Base-by-base conservation (phyloP, 2,888 invertebrate species). In the Electrophaes corylata region DNA sequence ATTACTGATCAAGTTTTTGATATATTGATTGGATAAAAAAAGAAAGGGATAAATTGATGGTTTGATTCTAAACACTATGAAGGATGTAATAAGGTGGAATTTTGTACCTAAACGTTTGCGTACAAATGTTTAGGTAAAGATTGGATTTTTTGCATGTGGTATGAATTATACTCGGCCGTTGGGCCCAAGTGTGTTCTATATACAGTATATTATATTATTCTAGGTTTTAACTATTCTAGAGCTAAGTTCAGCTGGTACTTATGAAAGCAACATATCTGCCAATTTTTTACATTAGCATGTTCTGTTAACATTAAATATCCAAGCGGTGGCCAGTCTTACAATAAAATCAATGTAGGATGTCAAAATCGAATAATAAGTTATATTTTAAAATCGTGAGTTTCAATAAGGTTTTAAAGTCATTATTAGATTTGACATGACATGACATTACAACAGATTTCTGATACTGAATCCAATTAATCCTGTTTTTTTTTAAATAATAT, bases 251-350 rank as follows among this genome's bases (percentile, higher is more conserved):
- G 48, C 53, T 49, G 53, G 57, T 59, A 54, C 49, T 59, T 59
- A 59, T 46, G 40, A 58, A 26, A 55, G 45, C 43, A 39, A 64
- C 63, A 63, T 64, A 60, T 64, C 63, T 60, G 63, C 57, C 60
- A 60, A 56, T 48, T 44, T n/a, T 60, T 41, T 48, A 58, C 49
- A 44, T 14, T 18, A 41, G 39, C 23, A n/a, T 31, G 11, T 41
- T 46, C 19, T 47, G n/a, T 20, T 40, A 20, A n/a, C 20, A 20
- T 33, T 5, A 12, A 26, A 16, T 23, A 14, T 37, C 10, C 2
- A 37, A 29, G 10, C 26, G 6, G 11, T 29, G 44, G 45, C 49
- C 49, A 48, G 48, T 48, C 23, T 19, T 23, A 23, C 31, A 18
- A 5, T 37, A 37, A 16, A n/a, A n/a, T n/a, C n/a, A n/a, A n/a